Conservation (phyloP, 2,797 vertebrate genomes). For the Cynopterus sphinx region DNA sequence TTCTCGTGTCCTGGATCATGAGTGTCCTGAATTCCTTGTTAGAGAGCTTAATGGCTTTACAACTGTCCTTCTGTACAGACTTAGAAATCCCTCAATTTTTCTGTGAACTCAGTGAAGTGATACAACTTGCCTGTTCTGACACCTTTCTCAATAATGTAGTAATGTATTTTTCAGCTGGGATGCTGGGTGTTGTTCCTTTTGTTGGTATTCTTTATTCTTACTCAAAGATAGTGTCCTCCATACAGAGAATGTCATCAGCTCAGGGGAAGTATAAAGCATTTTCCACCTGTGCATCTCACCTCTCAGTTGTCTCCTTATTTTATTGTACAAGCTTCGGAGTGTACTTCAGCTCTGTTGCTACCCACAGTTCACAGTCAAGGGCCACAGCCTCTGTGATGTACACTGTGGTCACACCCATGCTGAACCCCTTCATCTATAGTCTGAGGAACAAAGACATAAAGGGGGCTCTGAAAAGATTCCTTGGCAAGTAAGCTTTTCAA, state of each 20-base stretch:
- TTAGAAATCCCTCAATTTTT: background rate
- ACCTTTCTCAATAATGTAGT: background rate
- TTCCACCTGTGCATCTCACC: background rate
- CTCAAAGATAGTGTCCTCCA: slow-evolving; percentile 10
- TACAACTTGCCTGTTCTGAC: slow-evolving; percentile 10
- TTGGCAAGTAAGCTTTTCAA: background rate
- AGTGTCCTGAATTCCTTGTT: slow-evolving; percentile 53
- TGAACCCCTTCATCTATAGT: background rate
- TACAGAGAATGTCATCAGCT: background rate
- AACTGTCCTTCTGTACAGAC: background rate
- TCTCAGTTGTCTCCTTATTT: slow-evolving; percentile 61
- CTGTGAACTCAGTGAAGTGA: background rate
- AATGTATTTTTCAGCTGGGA: background rate
- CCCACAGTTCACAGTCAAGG: slow-evolving; percentile 13
- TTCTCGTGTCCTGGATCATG: slow-evolving; percentile 7
- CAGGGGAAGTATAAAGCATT: slow-evolving; percentile 10
- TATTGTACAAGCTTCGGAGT: slow-evolving; percentile 63
- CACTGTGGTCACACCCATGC: background rate
- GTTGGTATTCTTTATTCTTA: slow-evolving; percentile 40
- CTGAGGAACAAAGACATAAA: slow-evolving; percentile 58
- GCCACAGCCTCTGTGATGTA: slow-evolving; percentile 38
- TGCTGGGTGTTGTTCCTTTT: background rate
- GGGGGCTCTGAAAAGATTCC: background rate
- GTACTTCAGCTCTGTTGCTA: slow-evolving; percentile 57
- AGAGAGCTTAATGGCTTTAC: background rate